Evolutionary conservation across 2,888 invertebrate genomes (phyloP).

Genomic region (Zaprionus lineosus): DNA sequence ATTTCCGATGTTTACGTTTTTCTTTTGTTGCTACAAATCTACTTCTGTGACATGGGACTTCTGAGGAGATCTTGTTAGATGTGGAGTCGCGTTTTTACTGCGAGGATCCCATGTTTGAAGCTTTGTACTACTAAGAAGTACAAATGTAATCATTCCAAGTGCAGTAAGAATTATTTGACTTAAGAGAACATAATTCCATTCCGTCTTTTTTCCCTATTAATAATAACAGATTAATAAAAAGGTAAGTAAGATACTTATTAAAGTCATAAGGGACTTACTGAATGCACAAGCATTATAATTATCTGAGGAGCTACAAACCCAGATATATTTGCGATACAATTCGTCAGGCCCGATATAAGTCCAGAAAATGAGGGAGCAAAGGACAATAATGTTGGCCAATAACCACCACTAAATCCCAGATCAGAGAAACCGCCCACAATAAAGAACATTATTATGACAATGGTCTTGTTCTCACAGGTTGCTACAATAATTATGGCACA

Average conservation of each 20-base stretch:
- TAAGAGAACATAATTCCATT: conserved; percentile 82
- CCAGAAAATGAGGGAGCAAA: conserved; percentile 83
- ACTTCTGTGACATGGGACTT: no score
- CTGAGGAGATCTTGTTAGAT: no score
- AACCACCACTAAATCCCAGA: conserved; percentile 82
- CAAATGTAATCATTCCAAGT: conserved; percentile 81
- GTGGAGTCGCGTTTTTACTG: conserved; percentile 11
- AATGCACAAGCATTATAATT: conserved; percentile 79
- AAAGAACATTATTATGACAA: conserved; percentile 79
- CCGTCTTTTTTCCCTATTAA: conserved; percentile 80
- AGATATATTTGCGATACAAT: conserved; percentile 82
- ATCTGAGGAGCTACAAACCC: conserved; percentile 82
- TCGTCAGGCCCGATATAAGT: conserved; percentile 83
- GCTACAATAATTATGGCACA: conserved; percentile 75
- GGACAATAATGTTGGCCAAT: conserved; percentile 83
- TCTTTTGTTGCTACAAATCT: no score
- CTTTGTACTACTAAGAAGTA: conserved; percentile 82
- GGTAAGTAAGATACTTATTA: neutral
- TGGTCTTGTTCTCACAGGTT: conserved; percentile 73
- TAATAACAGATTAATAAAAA: neutral
- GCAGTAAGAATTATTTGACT: conserved; percentile 79
- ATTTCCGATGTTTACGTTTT: no score
- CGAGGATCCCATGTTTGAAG: conserved; percentile 82
- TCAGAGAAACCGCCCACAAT: conserved; percentile 80
- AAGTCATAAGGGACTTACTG: conserved; percentile 61